Evolutionary conservation across 92 coral and sea anemone genomes (phyloP), one percentile per base, ranked within the genome.

Genomic region (Parazoanthus darwini): DNA sequence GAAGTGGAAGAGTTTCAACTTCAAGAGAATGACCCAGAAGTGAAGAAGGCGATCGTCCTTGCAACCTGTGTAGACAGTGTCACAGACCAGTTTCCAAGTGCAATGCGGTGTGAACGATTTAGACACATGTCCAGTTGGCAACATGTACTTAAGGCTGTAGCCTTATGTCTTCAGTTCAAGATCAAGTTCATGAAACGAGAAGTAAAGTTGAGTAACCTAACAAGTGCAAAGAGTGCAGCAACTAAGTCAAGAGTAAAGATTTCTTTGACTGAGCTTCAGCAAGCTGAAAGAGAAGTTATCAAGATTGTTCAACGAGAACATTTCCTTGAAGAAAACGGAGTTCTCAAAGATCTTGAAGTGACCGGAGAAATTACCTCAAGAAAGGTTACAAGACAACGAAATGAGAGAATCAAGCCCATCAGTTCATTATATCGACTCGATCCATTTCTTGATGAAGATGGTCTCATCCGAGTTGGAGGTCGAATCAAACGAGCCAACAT

Each of bases 121-220:
- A 48, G 78, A 66, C 91, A 89, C 67, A 77, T 82, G 51, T 89
- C 91, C 25, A 89, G 51, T 77, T 81, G 91, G 91, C 79, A 72
- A 43, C 91, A 46, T 82, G 77, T 67, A 42, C 66, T 46, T 39
- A 88, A 54, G 65, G 74, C 80, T 65, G 15, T 56, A 39, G 58
- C 58, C 16, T 51, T 46, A 74, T 78, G 90, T 63, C 86, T 80
- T 10, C 68, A 76, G 67, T 35, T 88, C 86, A 80, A 88, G 35
- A 37, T 16, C 16, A 88, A 81, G 65, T 6, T 88, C 25, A 58
- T 20, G 25, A 88, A 77, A 16, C 65, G 70, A 48, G 80, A 80
- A 42, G 80, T 74, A 15, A 88, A 70, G 72, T 81, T 54, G 36
- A 23, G 68, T 51, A 51, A 1, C 13, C 58, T 7, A 63, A 7